A percentile compares a stretch with the other conserved stretches of the same genome.
phyloP scores from a whole-genome alignment of 2,113 vertebrate species.

The Corvus hawaiiensis region DNA sequence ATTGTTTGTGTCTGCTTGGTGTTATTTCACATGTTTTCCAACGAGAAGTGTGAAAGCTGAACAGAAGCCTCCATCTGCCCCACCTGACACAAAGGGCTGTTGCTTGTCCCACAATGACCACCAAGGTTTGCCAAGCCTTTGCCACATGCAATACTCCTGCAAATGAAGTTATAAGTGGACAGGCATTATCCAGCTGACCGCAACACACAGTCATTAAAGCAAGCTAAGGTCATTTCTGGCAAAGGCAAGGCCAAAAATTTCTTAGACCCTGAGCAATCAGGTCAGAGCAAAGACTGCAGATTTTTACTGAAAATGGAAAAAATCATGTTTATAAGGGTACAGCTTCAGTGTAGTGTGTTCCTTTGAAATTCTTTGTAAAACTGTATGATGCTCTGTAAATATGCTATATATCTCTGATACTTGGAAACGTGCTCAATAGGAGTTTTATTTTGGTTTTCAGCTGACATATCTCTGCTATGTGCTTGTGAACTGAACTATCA shows the following conservation, averaged over 20 bases:
- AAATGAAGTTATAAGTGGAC: neutral
- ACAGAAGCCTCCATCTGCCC: neutral
- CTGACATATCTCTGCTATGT: neutral
- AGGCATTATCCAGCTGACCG: neutral
- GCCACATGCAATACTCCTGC: neutral
- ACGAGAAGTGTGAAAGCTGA: neutral
- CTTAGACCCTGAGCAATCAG: neutral
- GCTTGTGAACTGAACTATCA: neutral
- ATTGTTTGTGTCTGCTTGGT: neutral
- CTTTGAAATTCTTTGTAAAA: neutral
- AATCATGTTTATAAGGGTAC: neutral
- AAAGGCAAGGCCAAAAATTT: neutral
- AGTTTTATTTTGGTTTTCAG: neutral
- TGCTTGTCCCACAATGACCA: neutral
- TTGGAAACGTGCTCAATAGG: neutral
- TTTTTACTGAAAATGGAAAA: neutral
- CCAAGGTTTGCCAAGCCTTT: neutral
- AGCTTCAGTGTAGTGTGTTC: neutral
- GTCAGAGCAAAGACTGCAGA: neutral
- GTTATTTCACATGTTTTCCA: neutral
- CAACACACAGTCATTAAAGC: neutral
- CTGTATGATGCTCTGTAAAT: neutral
- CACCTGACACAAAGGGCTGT: neutral
- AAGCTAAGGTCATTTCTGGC: neutral
- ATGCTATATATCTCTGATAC: neutral